Base-by-base conservation (phyloP, 2,797 vertebrate genomes). In the Alauda arvensis region DNA sequence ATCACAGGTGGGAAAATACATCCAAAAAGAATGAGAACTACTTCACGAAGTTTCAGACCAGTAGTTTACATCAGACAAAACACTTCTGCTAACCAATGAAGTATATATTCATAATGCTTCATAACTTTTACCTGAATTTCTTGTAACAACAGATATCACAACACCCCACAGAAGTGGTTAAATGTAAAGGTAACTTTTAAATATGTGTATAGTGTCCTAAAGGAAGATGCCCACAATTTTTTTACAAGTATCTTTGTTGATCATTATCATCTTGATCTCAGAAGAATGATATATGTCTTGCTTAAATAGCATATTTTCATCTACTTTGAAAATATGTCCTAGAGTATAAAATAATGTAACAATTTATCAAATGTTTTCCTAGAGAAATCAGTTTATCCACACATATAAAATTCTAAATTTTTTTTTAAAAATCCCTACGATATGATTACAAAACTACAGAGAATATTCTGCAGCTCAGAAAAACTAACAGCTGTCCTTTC, bases 381-480 rank as follows among this genome's bases (percentile, higher is more conserved):
- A 69, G 37, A 77, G 48, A 86, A 79, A 71, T 66, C 29, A 72
- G 29, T 56, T 82, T 84, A 40, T 17, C 16, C 8, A 51, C 33
- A 72, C 16, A 39, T 45, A 45, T 12, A 55, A 80, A 87, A 61
- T 4, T 53, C 21, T 43, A 40, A 49, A 66, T 4, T 23, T 13
- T 46, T 56, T 60, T 67, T 15, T 0, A 1, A 4, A 70, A 53
- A 45, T 59, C 13, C 0, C 0, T 19, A 46, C 8, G 7, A 63
- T 45, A 81, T 5, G 9, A 76, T 53, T 61, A 60, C 31, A 66
- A 70, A 83, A n/a, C 28, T 42, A 77, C 18, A 71, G 5, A 63
- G 39, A 61, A 62, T 40, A 77, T 57, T 85, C 29, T 80, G 15
- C 49, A 83, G 13, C 14, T 85, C 31, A 68, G 77, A 91, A 77